Percentiles rank a stretch among this genome's conserved stretches.
Conservation (phyloP, 2,113 vertebrate species). For the Centropristis striata region DNA sequence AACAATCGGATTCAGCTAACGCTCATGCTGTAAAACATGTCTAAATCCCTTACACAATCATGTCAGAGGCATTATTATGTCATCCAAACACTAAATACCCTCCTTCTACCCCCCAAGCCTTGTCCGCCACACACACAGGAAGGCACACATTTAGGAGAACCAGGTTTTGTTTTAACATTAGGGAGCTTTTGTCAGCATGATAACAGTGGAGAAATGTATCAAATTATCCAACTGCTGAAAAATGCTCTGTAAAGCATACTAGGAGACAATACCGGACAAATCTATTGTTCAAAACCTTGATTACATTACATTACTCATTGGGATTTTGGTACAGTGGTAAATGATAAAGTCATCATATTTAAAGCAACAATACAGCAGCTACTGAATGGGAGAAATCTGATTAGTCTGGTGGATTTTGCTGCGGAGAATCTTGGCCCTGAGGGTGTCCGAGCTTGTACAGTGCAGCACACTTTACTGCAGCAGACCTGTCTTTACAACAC, state of each 20-base stretch:
- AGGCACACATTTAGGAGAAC: not conserved
- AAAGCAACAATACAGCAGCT: constrained; percentile 32
- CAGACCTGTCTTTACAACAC: constrained; percentile 30
- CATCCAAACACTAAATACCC: constrained; percentile 50
- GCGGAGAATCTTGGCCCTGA: constrained; percentile 60
- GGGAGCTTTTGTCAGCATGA: constrained; percentile 10
- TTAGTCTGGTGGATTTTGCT: constrained; percentile 58
- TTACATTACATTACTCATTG: constrained; percentile 19
- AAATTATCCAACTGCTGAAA: constrained; percentile 20
- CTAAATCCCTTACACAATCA: constrained; percentile 64
- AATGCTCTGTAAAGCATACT: constrained; percentile 6
- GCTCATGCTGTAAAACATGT: constrained; percentile 62
- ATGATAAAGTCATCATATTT: constrained; percentile 37
- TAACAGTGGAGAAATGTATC: constrained; percentile 15
- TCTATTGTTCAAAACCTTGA: constrained; percentile 11
- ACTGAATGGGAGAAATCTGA: constrained; percentile 44
- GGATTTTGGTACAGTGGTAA: constrained; percentile 13
- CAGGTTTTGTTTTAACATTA: not conserved
- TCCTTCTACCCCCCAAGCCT: not conserved
- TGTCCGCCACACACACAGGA: not conserved
- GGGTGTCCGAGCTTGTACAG: constrained; percentile 28
- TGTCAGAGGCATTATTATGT: constrained; percentile 58
- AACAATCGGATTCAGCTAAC: constrained; percentile 67
- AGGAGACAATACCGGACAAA: not conserved
- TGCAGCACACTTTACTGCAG: constrained; percentile 56